These are phyloP conservation scores for Tipula helvola DNA, from an alignment of 2,888 invertebrate species.

Conservation along the genomic window DNA sequence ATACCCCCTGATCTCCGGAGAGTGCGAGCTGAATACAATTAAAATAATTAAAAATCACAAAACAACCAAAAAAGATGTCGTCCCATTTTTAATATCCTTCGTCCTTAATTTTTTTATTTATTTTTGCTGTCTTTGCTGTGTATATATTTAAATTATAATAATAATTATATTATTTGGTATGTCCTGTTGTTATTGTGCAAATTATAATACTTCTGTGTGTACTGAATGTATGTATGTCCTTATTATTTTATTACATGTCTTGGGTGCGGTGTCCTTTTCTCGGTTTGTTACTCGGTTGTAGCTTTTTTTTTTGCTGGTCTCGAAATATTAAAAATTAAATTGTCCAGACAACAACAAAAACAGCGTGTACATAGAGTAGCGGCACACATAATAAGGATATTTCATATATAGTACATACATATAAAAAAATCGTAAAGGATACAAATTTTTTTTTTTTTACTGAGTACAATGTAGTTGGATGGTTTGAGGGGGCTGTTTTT, in stretches of 20 bases:
- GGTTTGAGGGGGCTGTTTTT: neutral
- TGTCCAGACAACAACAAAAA: neutral
- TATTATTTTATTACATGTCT: neutral
- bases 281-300: neutral
- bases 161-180: neutral
- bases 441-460: neutral
- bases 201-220: neutral
- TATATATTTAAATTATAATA: neutral
- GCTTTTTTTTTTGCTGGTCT: neutral
- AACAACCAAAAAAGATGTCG: neutral
- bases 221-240: neutral
- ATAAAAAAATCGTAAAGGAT: neutral
- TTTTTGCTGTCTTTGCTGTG: neutral
- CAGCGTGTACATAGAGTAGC: neutral
- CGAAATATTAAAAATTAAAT: conserved; percentile 4
- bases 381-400: neutral
- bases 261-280: neutral
- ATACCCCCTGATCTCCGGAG: neutral
- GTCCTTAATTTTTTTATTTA: neutral
- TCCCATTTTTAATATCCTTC: neutral
- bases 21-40: neutral
- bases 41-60: neutral
- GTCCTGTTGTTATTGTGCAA: neutral
- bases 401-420: neutral
- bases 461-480: neutral